Percentiles rank a stretch among this genome's conserved stretches.
These are phyloP conservation scores for Oopsacas minuta DNA, from an alignment of 37 sponge, comb jelly and placozoan genomes.

Conservation along the genomic window DNA sequence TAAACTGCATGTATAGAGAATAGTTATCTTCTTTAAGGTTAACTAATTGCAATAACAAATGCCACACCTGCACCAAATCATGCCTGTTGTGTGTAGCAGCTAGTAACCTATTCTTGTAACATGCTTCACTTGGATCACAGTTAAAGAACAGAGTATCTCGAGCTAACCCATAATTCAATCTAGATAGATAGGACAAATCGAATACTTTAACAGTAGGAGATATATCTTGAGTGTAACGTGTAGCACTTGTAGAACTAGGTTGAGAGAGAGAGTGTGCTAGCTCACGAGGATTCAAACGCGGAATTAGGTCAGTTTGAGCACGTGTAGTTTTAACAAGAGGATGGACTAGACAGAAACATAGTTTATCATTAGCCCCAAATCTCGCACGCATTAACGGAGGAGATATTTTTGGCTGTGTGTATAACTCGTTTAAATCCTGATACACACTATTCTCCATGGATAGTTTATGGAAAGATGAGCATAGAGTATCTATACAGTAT, in stretches of 20 bases:
- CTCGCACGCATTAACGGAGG: neutral
- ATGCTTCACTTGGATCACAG: neutral
- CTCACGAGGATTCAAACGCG: neutral
- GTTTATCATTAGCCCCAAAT: neutral
- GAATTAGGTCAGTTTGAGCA: neutral
- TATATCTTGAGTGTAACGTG: neutral
- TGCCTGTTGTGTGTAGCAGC: neutral
- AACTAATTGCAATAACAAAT: neutral
- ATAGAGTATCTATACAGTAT: neutral
- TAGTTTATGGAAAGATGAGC: neutral
- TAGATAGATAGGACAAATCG: neutral
- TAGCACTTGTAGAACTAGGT: neutral
- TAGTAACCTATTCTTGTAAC: neutral
- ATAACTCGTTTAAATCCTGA: neutral
- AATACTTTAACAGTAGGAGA: neutral
- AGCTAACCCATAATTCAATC: neutral
- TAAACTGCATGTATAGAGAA: neutral
- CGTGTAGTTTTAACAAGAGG: neutral
- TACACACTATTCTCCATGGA: neutral
- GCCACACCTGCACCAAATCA: constrained; percentile 12
- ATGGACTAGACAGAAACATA: neutral
- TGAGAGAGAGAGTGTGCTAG: neutral
- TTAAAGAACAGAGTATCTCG: neutral
- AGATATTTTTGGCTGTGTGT: neutral
- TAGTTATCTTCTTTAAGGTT: neutral